Percentiles rank a stretch among this genome's conserved stretches.
Conservation (phyloP, 2,797 vertebrate species). For the Neosilurus hyrtlii region DNA sequence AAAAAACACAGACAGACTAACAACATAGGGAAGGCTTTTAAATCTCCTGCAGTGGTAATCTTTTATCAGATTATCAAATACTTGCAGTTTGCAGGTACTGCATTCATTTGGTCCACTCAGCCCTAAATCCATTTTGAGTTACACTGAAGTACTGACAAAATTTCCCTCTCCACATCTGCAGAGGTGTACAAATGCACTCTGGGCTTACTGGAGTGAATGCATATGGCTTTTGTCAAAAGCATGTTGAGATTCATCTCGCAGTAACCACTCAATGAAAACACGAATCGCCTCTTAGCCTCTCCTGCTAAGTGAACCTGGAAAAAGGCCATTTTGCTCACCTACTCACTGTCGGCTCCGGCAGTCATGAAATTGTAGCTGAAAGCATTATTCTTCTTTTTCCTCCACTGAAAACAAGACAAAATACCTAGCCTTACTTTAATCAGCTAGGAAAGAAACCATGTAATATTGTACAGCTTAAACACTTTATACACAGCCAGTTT, state of each 20-base stretch:
- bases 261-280: conserved; percentile 69
- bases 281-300: conserved; percentile 60
- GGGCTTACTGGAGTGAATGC: conserved; percentile 17
- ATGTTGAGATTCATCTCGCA: conserved; percentile 58
- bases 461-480: too few species aligned
- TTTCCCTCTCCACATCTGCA: conserved; percentile 30
- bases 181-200: conserved; percentile 38
- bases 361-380: conserved; percentile 75
- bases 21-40: conserved; percentile 64
- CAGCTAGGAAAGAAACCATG: conserved; percentile 38
- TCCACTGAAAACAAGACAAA: conserved; percentile 60
- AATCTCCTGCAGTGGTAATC: conserved; percentile 59
- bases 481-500: neutral
- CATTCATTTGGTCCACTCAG: conserved; percentile 12
- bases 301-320: conserved; percentile 70
- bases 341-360: conserved; percentile 65
- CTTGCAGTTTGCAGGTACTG: neutral
- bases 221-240: conserved; percentile 50
- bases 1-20: conserved; percentile 54
- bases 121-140: conserved; percentile 19
- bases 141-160: conserved; percentile 1
- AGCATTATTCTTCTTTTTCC: conserved; percentile 54
- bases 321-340: conserved; percentile 71
- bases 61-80: conserved; percentile 25
- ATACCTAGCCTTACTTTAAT: conserved; percentile 57